Evolutionary conservation across 2,797 vertebrate genomes (phyloP), one percentile per base, ranked within the genome.

Genomic region (Manis pentadactyla): DNA sequence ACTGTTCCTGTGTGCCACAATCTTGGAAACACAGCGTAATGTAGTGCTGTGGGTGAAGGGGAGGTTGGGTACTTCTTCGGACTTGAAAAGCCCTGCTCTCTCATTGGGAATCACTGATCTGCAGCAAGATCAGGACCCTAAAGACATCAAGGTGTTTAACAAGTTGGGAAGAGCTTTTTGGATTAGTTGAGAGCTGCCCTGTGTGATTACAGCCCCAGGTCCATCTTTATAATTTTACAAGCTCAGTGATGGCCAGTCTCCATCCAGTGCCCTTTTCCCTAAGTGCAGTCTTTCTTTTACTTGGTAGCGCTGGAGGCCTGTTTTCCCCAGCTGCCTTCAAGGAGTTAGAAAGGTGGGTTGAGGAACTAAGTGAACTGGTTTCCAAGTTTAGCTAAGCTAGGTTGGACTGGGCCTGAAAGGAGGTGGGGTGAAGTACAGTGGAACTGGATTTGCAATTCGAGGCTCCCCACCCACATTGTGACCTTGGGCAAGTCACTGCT

Each of bases 151-250:
- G 55, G 21, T 27, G 55, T 49, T 66, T 51, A 73, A 2, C 87
- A 10, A 93, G 19, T 90, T 91, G 89, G 49, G 82, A 27, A 78
- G 83, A 86, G 64, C 31, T 34, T 51, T 81, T 83, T 63, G 34
- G 74, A 29, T 83, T 59, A 90, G 27, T 90, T 61, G 34, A 27
- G 53, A 74, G 57, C 34, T 17, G 15, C 29, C 39, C 46, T 34
- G n/a, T 61, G 66, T 34, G 27, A 71, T 8, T 74, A 4, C 53
- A 29, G 27, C 11, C 2, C 0, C 2, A 12, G 19, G 46, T 15
- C n/a, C 5, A 9, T 55, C 85, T 87, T 5, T 34, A 0, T 7
- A 17, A 31, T 78, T 86, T 2, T 29, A 0, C 2, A 14, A 34
- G 42, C 53, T 69, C 31, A 4, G 13, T 34, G 61, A 29, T 29